Evolutionary conservation across 2,888 invertebrate species (phyloP).

Genomic region (Cyaniris semiargus): DNA sequence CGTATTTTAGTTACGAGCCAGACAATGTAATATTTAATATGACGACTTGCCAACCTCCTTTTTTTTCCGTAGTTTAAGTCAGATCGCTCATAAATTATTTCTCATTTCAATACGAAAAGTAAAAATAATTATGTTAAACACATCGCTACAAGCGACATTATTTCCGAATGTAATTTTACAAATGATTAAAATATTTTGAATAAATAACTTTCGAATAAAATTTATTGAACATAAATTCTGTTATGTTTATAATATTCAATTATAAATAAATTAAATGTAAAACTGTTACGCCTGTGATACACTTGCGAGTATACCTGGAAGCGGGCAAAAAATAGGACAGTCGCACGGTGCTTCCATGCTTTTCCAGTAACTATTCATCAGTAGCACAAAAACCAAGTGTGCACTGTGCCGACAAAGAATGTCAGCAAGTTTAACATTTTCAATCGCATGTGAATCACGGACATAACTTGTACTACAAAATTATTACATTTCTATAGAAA

Average conservation of each 20-base stretch:
- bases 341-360: background rate
- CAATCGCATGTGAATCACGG: conserved; percentile 10
- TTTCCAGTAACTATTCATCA: conserved; percentile 12
- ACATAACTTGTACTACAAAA: background rate
- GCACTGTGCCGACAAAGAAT: background rate
- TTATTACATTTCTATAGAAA: conserved; percentile 3
- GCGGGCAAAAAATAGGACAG: background rate
- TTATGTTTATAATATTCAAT: background rate
- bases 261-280: background rate
- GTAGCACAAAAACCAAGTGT: background rate
- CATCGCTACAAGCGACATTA: background rate
- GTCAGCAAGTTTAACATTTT: background rate
- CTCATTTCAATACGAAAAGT: background rate
- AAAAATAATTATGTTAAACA: conserved; percentile 5
- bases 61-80: background rate
- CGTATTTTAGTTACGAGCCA: no score
- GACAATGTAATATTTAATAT: background rate
- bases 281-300: background rate
- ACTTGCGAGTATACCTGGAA: background rate
- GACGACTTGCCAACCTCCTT: background rate
- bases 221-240: background rate
- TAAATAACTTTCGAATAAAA: conserved; percentile 14
- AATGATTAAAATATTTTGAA: conserved; percentile 2
- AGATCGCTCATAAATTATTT: background rate
- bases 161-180: conserved; percentile 7